These are phyloP conservation scores for Protonibea diacanthus DNA, from an alignment of 2,797 vertebrate species.

Conservation along the genomic window DNA sequence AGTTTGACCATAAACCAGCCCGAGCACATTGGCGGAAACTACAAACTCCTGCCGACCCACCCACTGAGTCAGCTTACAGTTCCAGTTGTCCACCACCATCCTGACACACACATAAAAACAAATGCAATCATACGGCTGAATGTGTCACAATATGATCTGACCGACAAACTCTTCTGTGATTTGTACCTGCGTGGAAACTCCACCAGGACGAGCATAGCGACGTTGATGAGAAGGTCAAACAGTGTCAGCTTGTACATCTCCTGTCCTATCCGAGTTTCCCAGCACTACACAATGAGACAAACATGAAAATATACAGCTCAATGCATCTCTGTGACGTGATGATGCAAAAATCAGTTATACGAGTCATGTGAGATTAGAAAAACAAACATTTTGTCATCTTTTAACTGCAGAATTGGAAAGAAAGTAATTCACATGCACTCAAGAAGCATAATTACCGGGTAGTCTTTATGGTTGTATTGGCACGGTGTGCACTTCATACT, in stretches of 20 bases:
- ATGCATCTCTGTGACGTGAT: constrained; percentile 4
- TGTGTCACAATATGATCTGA: not conserved
- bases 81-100: constrained; percentile 87
- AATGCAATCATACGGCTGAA: not conserved
- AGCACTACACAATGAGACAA: constrained; percentile 85
- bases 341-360: constrained; percentile 13
- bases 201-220: constrained; percentile 84
- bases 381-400: constrained; percentile 2
- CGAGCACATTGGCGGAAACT: constrained; percentile 88
- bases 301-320: constrained; percentile 2
- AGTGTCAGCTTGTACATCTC: constrained; percentile 94
- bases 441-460: constrained; percentile 80
- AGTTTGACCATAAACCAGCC: constrained; percentile 90
- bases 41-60: constrained; percentile 90
- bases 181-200: constrained; percentile 91
- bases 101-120: constrained; percentile 72
- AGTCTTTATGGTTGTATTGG: constrained; percentile 79
- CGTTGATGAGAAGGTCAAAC: constrained; percentile 88
- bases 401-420: not conserved
- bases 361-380: constrained; percentile 9
- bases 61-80: constrained; percentile 79
- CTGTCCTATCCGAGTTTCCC: constrained; percentile 93
- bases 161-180: not conserved
- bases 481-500: constrained; percentile 82
- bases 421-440: not conserved